Base-by-base conservation (phyloP, 2,888 invertebrate genomes). In the Lasius platythorax region DNA sequence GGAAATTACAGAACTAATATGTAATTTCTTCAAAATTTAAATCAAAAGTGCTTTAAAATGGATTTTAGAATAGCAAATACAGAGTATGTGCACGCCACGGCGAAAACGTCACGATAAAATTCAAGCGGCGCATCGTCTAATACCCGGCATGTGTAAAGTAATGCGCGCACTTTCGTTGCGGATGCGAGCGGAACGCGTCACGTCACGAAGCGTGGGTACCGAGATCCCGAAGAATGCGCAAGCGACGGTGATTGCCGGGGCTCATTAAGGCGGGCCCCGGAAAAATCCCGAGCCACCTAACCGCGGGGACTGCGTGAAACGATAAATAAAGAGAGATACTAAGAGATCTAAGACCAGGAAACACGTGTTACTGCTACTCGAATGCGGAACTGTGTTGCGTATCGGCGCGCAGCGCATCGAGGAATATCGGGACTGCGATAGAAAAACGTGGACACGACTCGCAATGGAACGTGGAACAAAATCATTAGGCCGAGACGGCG, bases 251-350 rank as follows among this genome's bases (percentile, higher is more conserved):
- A 88, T 88, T 87, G 82, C 66, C 73, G 82, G 78, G 84, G 56
- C 86, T 91, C 88, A 88, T 91, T 91, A 91, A 87, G 83, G 75
- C 74, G 28, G 58, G 79, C 46, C 76, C 83, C 87, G 86, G 90
- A 86, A 88, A 86, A 90, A 82, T 89, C 84, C 46, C 86, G 76
- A 74, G 84, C 68, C 75, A 73, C 89, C 50, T 53, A 91, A 90
- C 90, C 88, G 89, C 86, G 91, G 89, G 88, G 85, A 88, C 88
- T 86, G 89, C 92, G 89, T 87, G 89, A 87, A 90, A 88, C 90
- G 88, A 92, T 93, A 92, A 92, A 93, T 93, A 91, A 92, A 91
- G 88, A 82, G 84, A 53, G 50, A 53, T 73, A 86, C 83, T 84
- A 87, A 87, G 87, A 88, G 86, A 88, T 84, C 82, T 88, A 88